Base-by-base conservation (phyloP, 1,140 invertebrate species). In the Drosophila fuyamai region DNA sequence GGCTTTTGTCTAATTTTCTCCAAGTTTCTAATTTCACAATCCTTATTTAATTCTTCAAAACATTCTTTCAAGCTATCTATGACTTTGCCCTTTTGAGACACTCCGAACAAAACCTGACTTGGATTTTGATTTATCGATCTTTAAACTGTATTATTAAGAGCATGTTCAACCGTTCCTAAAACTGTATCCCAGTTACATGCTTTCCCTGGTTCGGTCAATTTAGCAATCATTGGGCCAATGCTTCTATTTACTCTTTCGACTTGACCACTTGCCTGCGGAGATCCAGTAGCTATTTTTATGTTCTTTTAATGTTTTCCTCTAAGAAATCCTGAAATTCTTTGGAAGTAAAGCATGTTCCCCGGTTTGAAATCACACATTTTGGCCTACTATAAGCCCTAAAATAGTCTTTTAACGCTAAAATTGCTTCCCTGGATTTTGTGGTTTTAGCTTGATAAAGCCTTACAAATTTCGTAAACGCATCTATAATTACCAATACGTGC, bases 401-500 rank as follows among this genome's bases (percentile, higher is more conserved):
- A 55, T 40, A 27, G 18, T 55, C 12, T 1, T 23, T 40, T n/a
- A 55, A 40, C 40, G 53, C 53, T 23, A n/a, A 23, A 9, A 55
- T 27, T 27, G 53, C 53, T 18, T 54, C 35, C 3, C 13, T 54
- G 8, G 35, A 38, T 5, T 18, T 56, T 6, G 38, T 29, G 1
- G 54, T 41, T 27, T 56, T 56, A 13, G 23, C 23, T 2, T 7
- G 8, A 23, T 55, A 27, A 4, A 53, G 3, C 5, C 35, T 54
- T 18, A 40, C 12, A 6, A 40, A 54, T n/a, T 47, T 58, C 14
- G 14, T 58, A 27, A 35, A n/a, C 7, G 16, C 41, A 12, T 47
- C 29, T 35, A 58, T 47, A n/a, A 58, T 7, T 2, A 58, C 56
- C 23, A n/a, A 58, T 1, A 63, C 18, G 29, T 63, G 16, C 18